Base-by-base conservation (phyloP, 2,797 vertebrate species). In the Spinus olivaceus region DNA sequence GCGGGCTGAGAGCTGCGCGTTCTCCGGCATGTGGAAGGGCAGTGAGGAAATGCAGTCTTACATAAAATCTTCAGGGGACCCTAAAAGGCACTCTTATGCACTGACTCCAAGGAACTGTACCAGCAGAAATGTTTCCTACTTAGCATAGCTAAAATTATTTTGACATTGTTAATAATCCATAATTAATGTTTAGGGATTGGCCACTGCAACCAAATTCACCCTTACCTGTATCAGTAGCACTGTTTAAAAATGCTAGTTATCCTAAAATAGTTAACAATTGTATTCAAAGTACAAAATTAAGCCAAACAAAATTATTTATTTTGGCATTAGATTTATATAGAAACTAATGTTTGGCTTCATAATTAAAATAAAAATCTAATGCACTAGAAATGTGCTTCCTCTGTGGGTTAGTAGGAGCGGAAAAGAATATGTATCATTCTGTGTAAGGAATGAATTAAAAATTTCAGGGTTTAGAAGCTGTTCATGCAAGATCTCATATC, bases 1-100 rank as follows among this genome's bases (percentile, higher is more conserved):
- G 30, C 7, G 2, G 1, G 21, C 4, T 8, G 60, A 3, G 16
- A 53, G 56, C 73, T 13, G 30, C 19, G 5, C 0, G 0, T n/a
- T 19, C 16, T 6, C 41, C 2, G 6, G 8, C 32, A 3, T 0
- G n/a, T 2, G 14, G 17, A 22, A 35, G 47, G 25, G 5, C 20
- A 50, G 8, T 7, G 44, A 17, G 51, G 33, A 44, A 47, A 44
- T 1, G 12, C 33, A 32, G 54, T 6, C 80, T 39, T 42, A 49
- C 21, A 3, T 6, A 7, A 50, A 50, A 25, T 18, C 50, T 56
- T 46, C 20, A 69, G 30, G 46, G 10, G 14, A 41, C 20, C 14
- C 61, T 39, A 39, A 42, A 72, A 73, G 65, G 1, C 39, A 23
- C 56, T 1, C 60, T 25, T 25, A 14, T 11, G 49, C 8, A 3